Conservation (phyloP, 2,113 vertebrate species). For the Xiphophorus maculatus region DNA sequence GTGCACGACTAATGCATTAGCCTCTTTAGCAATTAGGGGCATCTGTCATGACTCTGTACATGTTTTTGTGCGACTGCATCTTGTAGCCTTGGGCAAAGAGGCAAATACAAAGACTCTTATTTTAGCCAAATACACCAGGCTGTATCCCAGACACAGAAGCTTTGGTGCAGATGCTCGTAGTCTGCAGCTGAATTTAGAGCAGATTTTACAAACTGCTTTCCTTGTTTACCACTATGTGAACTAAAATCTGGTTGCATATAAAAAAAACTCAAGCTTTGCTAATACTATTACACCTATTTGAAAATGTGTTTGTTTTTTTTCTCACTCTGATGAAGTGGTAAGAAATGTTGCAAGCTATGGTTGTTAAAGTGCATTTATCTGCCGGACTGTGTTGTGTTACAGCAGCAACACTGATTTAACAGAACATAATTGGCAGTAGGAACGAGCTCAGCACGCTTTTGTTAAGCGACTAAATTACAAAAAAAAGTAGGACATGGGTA, state of each 20-base stretch:
- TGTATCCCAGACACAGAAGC: not conserved
- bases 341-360: slow-evolving; percentile 23
- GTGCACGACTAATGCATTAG: slow-evolving; percentile 70
- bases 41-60: slow-evolving; percentile 49
- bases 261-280: slow-evolving; percentile 5
- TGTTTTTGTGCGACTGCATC: slow-evolving; percentile 52
- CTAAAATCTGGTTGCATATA: not conserved
- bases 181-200: not conserved
- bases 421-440: slow-evolving; percentile 44
- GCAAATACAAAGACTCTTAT: slow-evolving; percentile 41
- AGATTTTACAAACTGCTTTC: not conserved
- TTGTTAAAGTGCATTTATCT: slow-evolving; percentile 24
- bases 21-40: slow-evolving; percentile 63
- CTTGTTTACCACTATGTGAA: not conserved
- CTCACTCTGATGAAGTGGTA: slow-evolving; percentile 10
- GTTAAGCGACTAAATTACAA: slow-evolving; percentile 49
- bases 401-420: slow-evolving; percentile 41
- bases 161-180: not conserved
- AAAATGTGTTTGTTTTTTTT: not conserved
- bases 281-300: slow-evolving; percentile 6
- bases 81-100: slow-evolving; percentile 46
- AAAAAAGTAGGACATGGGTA: slow-evolving; percentile 22
- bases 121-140: slow-evolving; percentile 29
- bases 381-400: slow-evolving; percentile 29
- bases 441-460: slow-evolving; percentile 49